Percentiles rank a stretch among this genome's conserved stretches.
Evolutionary conservation across 2,797 vertebrate species (phyloP).

Genomic region (Trachops cirrhosus): DNA sequence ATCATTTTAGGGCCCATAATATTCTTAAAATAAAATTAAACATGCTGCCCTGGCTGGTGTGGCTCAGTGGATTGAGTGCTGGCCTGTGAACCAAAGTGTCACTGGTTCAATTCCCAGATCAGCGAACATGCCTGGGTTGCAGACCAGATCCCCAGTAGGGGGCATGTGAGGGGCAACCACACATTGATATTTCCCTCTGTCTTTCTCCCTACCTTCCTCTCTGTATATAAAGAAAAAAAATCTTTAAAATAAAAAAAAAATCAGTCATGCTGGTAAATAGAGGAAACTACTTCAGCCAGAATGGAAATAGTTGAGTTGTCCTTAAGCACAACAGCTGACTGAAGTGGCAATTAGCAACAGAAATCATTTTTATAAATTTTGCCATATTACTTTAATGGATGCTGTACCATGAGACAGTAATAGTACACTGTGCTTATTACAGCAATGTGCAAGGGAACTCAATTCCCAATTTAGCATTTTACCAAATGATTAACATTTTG

Average conservation of each 20-base stretch:
- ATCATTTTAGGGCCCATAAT: neutral
- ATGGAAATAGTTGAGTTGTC: neutral
- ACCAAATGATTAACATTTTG: neutral
- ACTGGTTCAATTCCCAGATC: no score
- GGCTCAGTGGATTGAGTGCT: no score
- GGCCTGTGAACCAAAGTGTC: no score
- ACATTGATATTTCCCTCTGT: no score
- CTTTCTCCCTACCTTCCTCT: no score
- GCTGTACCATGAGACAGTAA: neutral
- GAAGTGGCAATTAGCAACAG: neutral
- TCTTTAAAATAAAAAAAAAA: neutral
- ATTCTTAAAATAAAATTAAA: neutral
- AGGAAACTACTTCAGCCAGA: neutral
- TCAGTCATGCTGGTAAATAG: neutral
- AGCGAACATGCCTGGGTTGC: no score
- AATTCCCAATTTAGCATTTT: neutral
- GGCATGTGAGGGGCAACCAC: no score
- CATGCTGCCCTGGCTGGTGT: no score
- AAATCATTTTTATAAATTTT: neutral
- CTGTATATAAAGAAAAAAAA: no score
- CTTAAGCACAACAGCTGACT: neutral
- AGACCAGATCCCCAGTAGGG: no score
- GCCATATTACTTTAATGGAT: neutral
- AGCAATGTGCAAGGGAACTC: neutral
- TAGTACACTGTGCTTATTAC: neutral